Percentiles rank a stretch among this genome's conserved stretches.
These are phyloP conservation scores for Hydrozoanthus tunicans DNA, from an alignment of 64 coral and sea anemone species.

Conservation along the genomic window DNA sequence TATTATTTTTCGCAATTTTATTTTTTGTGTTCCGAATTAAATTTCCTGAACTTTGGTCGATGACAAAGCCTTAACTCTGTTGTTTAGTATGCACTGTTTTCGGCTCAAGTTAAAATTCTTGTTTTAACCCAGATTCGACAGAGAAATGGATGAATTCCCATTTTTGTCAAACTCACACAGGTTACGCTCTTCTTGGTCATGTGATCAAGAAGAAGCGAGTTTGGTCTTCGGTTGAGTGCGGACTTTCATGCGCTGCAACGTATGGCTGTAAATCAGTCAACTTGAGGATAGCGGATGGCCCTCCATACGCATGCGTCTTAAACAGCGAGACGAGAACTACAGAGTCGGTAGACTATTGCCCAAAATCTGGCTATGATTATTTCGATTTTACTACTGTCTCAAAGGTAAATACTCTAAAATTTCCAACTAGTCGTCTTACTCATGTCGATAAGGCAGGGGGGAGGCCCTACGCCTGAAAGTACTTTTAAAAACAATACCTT, in stretches of 20 bases:
- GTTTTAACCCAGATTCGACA: no score
- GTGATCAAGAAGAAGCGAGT: constrained; percentile 51
- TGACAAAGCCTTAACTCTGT: no score
- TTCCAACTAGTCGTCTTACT: neutral
- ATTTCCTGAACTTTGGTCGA: no score
- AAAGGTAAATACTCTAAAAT: constrained; percentile 12
- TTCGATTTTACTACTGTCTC: constrained; percentile 1
- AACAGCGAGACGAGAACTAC: constrained; percentile 6
- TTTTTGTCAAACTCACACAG: neutral
- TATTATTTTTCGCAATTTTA: no score
- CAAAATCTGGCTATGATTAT: constrained; percentile 23
- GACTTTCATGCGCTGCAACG: constrained; percentile 7
- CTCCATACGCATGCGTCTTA: constrained; percentile 41
- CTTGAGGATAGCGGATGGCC: constrained; percentile 27
- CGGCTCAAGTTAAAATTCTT: no score
- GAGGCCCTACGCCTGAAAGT: no score
- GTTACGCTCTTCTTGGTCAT: constrained; percentile 23
- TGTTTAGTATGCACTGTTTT: no score
- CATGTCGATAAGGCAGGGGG: no score
- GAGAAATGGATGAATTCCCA: no score
- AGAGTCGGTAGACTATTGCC: constrained; percentile 3
- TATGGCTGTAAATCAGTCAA: constrained; percentile 30
- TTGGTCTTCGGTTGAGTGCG: constrained; percentile 32
- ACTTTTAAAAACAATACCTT: no score
- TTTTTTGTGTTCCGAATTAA: no score